Percentiles rank a stretch among this genome's conserved stretches.
phyloP scores from a whole-genome alignment of 2,888 invertebrate species.

The Gymnocheta viridis region DNA sequence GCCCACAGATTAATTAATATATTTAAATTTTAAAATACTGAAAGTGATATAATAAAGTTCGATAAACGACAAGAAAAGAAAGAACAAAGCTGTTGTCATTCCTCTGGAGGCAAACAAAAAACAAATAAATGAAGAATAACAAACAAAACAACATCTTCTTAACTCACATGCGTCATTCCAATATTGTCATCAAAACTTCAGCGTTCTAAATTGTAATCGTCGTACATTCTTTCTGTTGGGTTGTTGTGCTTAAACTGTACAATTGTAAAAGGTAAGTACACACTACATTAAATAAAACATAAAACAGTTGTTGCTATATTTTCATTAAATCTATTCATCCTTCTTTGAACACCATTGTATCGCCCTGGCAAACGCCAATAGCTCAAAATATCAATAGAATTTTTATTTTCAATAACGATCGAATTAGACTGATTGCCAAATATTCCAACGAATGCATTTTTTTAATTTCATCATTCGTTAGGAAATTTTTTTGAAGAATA shows the following conservation, averaged over 20 bases:
- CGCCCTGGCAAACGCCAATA: too few species aligned
- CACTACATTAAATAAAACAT: too few species aligned
- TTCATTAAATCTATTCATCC: too few species aligned
- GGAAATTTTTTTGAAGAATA: too few species aligned
- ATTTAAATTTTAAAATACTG: conserved; percentile 27
- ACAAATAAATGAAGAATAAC: background rate
- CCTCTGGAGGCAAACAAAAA: background rate
- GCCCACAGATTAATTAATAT: conserved; percentile 50
- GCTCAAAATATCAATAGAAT: too few species aligned
- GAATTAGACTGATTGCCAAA: too few species aligned
- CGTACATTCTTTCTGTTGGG: conserved; percentile 12
- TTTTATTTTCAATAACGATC: too few species aligned
- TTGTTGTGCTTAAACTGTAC: conserved; percentile 31
- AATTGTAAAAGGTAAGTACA: conserved; percentile 56
- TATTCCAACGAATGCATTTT: too few species aligned
- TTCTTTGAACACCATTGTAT: too few species aligned
- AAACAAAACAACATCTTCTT: conserved; percentile 6
- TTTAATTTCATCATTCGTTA: too few species aligned
- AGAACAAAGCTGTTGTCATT: conserved; percentile 16
- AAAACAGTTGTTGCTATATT: too few species aligned
- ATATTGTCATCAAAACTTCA: conserved; percentile 20
- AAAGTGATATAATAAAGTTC: conserved; percentile 28
- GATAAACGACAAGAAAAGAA: conserved; percentile 42
- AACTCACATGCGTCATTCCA: conserved; percentile 21
- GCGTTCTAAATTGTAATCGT: background rate